Evolutionary conservation across 2,797 vertebrate species (phyloP), one percentile per base, ranked within the genome.

Genomic region (Dallia pectoralis): DNA sequence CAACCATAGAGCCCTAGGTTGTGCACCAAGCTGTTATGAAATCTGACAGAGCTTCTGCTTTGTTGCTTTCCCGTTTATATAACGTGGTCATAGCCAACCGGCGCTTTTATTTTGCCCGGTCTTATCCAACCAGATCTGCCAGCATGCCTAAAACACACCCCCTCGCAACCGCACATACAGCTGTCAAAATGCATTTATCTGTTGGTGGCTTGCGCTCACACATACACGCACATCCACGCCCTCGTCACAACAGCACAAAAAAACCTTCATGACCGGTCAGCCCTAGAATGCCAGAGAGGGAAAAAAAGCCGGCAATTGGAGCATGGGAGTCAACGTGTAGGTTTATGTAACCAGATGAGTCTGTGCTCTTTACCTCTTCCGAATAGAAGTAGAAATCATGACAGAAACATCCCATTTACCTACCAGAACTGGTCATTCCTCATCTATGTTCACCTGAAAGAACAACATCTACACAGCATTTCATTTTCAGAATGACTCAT

Each of bases 11-110:
- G 51, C 69, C 76, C 4, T 77, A 51, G 44, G n/a, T 15, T 48
- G 36, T 48, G 32, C 47, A 77, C 80, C 80, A 25, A 77, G 79
- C 71, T 44, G 71, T 76, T 69, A 56, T 22, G 9, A 74, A 82
- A 85, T 63, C 51, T 61, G 82, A 84, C 76, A 64, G 73, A 68
- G 85, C 75, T 79, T 71, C 73, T n/a, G 36, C 15, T 2, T 59
- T 33, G 78, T 4, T 65, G 86, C 86, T 84, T 83, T 51, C 89
- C 88, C 88, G 88, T 89, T 90, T 90, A 93, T 90, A 89, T 83
- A 81, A 72, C 78, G 49, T 1, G 16, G 78, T 81, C 78, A 87
- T 72, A 65, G 80, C 89, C 90, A 87, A 92, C 89, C 88, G 89
- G 89, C n/a, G n/a, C n/a, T n/a, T n/a, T n/a, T n/a, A n/a, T n/a